These are phyloP conservation scores for Nettapus auritus DNA, from an alignment of 2,113 vertebrate species.

Conservation along the genomic window DNA sequence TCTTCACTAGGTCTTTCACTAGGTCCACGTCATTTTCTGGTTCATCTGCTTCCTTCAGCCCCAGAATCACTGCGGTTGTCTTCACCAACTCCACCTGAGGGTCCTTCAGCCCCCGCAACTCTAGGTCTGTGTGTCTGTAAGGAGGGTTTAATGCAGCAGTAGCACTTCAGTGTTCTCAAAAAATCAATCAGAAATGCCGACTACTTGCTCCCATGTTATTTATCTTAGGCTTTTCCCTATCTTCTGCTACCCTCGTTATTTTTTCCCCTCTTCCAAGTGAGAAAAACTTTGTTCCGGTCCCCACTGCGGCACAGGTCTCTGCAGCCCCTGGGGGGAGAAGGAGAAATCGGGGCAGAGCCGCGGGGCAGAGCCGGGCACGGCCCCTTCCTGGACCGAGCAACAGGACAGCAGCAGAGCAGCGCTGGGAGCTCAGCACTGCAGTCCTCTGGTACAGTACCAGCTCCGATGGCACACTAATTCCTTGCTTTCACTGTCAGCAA, in stretches of 20 bases:
- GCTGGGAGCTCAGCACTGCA: conserved; percentile 20
- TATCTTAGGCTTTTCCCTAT: neutral
- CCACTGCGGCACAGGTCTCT: neutral
- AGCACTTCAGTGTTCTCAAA: neutral
- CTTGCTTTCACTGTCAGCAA: conserved; percentile 52
- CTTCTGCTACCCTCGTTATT: neutral
- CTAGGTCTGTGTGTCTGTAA: neutral
- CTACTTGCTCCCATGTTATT: neutral
- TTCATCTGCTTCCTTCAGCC: neutral
- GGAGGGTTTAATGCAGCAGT: neutral
- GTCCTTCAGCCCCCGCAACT: accelerated
- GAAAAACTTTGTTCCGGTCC: neutral
- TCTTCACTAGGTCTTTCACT: neutral
- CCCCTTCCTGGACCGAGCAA: neutral
- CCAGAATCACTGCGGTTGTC: neutral
- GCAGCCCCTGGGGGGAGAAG: neutral
- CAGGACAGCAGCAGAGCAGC: neutral
- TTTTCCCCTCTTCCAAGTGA: neutral
- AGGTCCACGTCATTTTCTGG: neutral
- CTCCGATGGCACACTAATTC: conserved; percentile 55
- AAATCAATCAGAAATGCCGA: neutral
- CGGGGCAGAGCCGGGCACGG: neutral
- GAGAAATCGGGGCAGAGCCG: neutral
- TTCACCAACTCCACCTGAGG: neutral
- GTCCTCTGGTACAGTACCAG: neutral